Percentiles rank a stretch among this genome's conserved stretches.
Conservation (phyloP, 2,797 vertebrate species). For the Melanotaenia nigrans region DNA sequence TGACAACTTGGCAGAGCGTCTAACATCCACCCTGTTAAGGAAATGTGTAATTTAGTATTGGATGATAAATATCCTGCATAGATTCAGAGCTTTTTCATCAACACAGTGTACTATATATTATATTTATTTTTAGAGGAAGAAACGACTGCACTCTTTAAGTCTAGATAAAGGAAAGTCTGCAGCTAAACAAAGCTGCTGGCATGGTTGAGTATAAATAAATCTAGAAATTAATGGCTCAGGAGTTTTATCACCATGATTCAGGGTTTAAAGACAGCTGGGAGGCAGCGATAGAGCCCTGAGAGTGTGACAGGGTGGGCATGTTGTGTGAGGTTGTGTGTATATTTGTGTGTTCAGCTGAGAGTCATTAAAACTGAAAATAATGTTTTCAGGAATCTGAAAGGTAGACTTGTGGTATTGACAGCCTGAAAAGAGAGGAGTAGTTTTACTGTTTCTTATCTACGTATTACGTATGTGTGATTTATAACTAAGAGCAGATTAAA, state of each 20-base stretch:
- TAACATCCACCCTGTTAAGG: slow-evolving; percentile 3
- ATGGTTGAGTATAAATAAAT: slow-evolving; percentile 65
- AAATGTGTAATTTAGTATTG: slow-evolving; percentile 22
- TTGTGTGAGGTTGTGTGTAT: slow-evolving; percentile 30
- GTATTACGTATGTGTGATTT: slow-evolving; percentile 12
- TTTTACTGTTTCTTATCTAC: slow-evolving; percentile 49
- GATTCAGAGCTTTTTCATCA: slow-evolving; percentile 10
- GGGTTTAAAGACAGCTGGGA: slow-evolving; percentile 70
- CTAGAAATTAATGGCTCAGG: slow-evolving; percentile 66
- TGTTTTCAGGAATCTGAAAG: slow-evolving; percentile 64
- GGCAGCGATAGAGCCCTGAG: slow-evolving; percentile 62
- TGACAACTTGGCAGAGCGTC: background rate
- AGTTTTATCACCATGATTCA: slow-evolving; percentile 71
- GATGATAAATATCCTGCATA: slow-evolving; percentile 28
- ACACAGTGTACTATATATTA: slow-evolving; percentile 8
- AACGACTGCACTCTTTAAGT: slow-evolving; percentile 32
- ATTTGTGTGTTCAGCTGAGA: slow-evolving; percentile 73
- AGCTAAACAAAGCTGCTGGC: slow-evolving; percentile 42
- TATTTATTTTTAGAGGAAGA: slow-evolving; percentile 33
- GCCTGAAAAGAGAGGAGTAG: slow-evolving; percentile 41
- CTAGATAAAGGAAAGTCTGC: slow-evolving; percentile 32
- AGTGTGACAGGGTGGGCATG: slow-evolving; percentile 23
- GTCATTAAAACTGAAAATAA: slow-evolving; percentile 80
- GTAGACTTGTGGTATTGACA: slow-evolving; percentile 54
- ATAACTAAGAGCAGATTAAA: slow-evolving; percentile 36